Percentiles rank a stretch among this genome's conserved stretches.
Evolutionary conservation across 2,113 vertebrate species (phyloP).

Genomic region (Malurus alboscapulatus): DNA sequence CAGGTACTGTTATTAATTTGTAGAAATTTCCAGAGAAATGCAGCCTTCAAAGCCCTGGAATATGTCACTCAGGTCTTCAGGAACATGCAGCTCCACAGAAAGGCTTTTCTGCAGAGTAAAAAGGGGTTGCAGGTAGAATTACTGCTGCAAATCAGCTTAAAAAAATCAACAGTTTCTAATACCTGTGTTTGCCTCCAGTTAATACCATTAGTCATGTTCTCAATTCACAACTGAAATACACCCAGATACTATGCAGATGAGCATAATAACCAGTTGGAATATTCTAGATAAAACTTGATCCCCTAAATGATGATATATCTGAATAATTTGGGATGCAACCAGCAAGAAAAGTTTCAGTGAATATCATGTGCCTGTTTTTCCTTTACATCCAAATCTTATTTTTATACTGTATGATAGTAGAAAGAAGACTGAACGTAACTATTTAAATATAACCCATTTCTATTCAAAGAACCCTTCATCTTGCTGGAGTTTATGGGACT

Average conservation of each 20-base stretch:
- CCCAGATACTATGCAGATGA: constrained; percentile 13
- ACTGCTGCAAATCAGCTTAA: constrained; percentile 47
- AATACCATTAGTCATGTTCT: constrained; percentile 58
- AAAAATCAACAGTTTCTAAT: constrained; percentile 50
- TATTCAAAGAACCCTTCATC: constrained; percentile 10
- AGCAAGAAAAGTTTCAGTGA: not conserved
- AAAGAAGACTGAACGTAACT: not conserved
- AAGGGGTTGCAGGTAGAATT: not conserved
- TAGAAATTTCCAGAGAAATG: constrained; percentile 15
- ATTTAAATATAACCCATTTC: constrained; percentile 28
- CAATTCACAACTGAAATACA: not conserved
- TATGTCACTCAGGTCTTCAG: not conserved
- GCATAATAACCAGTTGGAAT: constrained; percentile 18
- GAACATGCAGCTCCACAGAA: not conserved
- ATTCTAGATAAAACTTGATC: constrained; percentile 8
- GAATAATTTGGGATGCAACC: constrained; percentile 7
- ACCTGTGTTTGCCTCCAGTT: constrained; percentile 37
- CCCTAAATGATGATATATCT: not conserved
- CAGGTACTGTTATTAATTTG: constrained; percentile 3
- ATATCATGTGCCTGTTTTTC: rapidly evolving
- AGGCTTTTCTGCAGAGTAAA: constrained; percentile 16
- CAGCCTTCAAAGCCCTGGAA: constrained; percentile 15
- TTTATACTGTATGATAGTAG: not conserved
- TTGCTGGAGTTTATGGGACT: constrained; percentile 7
- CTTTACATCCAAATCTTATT: not conserved